Evolutionary conservation across 2,113 vertebrate genomes (phyloP).

Genomic region (Ahaetulla prasina): DNA sequence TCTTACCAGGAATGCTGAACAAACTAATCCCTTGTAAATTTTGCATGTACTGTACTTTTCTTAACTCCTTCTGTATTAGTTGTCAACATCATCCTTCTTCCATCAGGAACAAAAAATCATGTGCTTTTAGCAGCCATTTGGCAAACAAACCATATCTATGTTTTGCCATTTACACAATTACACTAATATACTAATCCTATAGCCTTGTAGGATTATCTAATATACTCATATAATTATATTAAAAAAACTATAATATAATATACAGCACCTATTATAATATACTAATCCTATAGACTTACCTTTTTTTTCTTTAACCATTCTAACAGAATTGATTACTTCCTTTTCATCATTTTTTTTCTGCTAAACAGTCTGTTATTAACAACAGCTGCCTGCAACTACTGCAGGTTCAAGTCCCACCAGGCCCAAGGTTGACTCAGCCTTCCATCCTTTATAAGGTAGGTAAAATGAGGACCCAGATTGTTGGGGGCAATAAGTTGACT

Average conservation of each 20-base stretch:
- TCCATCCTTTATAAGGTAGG: no score
- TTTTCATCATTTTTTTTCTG: neutral
- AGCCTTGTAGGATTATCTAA: neutral
- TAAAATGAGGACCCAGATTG: no score
- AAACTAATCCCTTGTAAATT: neutral
- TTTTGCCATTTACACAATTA: neutral
- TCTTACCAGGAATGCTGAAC: neutral
- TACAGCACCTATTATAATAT: neutral
- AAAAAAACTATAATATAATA: neutral
- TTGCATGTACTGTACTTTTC: neutral
- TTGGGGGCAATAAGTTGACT: no score
- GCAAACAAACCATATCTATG: neutral
- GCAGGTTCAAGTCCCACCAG: no score
- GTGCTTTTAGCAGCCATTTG: neutral
- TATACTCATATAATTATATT: neutral
- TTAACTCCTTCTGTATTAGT: neutral
- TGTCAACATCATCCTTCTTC: neutral
- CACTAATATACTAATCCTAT: neutral
- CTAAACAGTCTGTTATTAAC: no score
- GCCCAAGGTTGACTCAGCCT: no score
- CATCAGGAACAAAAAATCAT: neutral
- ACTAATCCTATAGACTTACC: neutral
- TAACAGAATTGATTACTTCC: neutral
- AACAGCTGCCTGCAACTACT: no score
- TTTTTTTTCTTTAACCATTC: neutral